Conservation (phyloP, 1,140 invertebrate species). For the Pseudomyrmex pallidus region DNA sequence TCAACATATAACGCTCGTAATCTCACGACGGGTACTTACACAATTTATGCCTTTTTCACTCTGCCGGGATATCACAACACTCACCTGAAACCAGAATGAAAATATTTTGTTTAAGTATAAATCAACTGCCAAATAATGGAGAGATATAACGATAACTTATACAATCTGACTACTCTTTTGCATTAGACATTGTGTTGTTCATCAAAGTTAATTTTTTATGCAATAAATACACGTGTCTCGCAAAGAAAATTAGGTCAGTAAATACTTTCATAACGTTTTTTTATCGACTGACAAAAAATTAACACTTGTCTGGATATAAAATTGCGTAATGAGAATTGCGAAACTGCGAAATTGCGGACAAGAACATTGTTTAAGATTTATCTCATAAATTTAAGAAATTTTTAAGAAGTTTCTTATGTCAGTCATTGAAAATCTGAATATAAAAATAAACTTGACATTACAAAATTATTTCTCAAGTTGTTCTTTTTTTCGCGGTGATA, state of each 20-base stretch:
- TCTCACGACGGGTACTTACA: slow-evolving; percentile 22
- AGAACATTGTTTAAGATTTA: neutral
- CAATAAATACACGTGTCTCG: too few relatives aligned
- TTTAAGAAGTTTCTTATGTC: too few relatives aligned
- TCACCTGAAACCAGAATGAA: slow-evolving; percentile 64
- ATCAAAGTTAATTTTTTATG: too few relatives aligned
- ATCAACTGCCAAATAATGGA: neutral
- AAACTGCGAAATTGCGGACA: neutral
- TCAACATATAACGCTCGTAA: slow-evolving; percentile 37
- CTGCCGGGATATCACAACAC: slow-evolving; percentile 48
- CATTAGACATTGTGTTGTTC: too few relatives aligned
- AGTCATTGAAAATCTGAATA: neutral
- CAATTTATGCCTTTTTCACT: slow-evolving; percentile 55
- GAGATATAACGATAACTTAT: too few relatives aligned
- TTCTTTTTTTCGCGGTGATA: neutral
- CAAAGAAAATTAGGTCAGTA: too few relatives aligned
- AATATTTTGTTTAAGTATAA: slow-evolving; percentile 40
- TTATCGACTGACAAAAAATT: slow-evolving; percentile 8
- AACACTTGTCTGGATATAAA: neutral
- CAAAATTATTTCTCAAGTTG: too few relatives aligned
- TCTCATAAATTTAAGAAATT: too few relatives aligned
- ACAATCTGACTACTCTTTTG: too few relatives aligned
- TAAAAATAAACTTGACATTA: too few relatives aligned
- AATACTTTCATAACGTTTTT: neutral
- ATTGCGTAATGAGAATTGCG: slow-evolving; percentile 1